Base-by-base conservation (phyloP, 2,113 vertebrate genomes). In the Sapajus apella region DNA sequence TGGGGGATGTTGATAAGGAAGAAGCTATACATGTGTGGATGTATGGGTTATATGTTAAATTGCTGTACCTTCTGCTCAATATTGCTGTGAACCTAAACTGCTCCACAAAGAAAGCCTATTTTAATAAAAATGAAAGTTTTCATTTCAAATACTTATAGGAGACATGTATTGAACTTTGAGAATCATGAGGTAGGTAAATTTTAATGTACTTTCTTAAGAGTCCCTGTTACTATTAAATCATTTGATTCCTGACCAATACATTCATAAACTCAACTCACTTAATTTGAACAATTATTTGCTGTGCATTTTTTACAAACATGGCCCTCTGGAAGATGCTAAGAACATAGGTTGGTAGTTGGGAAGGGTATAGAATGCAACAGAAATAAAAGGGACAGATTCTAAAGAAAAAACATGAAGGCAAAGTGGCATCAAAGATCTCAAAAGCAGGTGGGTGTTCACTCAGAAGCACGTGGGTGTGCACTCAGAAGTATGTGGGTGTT, bases 281-380 rank as follows among this genome's bases (percentile, higher is more conserved):
- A 52, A 47, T 56, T 20, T 77, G 45, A 37, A 18, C 16, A 68
- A 45, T 43, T n/a, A 56, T 50, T 50, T 72, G 58, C 5, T 40
- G 20, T 35, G 86, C 27, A 58, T 50, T 50, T 72, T 70, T 5
- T 40, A 27, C 25, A 91, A 35, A 30, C 23, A 25, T 47, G 30
- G 13, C 47, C 40, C 32, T n/a, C 10, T 1, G 16, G 17, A 68
- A 58, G 23, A 37, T 25, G 35, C 27, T 17, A 58, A 12, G 37
- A 37, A 37, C 14, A 27, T 3, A 4, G n/a, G 43, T 1, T 10
- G 21, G 21, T 21, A 3, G 37, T 1, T 27, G 43, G 37, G 43
- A 58, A 80, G 52, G 2, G 4, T 32, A 12, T 2, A 52, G 35
- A 18, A 64, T 12, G 55, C 30, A 52, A n/a, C 18, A 30, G 43